A percentile compares a stretch with the other conserved stretches of the same genome.
Conservation (phyloP, 2,888 invertebrate genomes). For the Poecilus cupreus region DNA sequence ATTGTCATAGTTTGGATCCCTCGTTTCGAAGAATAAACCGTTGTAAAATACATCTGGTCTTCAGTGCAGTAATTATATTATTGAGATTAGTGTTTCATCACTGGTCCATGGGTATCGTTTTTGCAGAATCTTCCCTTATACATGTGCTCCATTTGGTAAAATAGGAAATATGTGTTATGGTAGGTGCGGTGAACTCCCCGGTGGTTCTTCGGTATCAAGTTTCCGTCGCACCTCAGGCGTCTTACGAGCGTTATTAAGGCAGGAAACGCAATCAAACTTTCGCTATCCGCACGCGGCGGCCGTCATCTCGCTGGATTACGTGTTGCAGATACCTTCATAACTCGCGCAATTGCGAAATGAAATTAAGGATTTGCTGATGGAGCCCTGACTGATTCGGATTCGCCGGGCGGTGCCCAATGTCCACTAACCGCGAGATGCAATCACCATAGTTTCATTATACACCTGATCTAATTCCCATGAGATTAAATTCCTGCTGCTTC, state of each 20-base stretch:
- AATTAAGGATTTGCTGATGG: slow-evolving; percentile 49
- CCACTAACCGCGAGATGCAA: slow-evolving; percentile 8
- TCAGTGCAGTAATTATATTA: too few relatives aligned
- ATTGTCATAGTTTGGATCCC: too few relatives aligned
- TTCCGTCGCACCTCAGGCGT: neutral
- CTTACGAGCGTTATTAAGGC: slow-evolving; percentile 47
- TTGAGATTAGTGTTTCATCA: too few relatives aligned
- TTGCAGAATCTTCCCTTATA: too few relatives aligned
- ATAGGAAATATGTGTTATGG: too few relatives aligned
- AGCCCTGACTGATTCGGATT: neutral
- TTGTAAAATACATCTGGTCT: too few relatives aligned
- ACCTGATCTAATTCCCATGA: slow-evolving; percentile 47
- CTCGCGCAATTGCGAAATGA: slow-evolving; percentile 52
- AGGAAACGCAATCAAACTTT: slow-evolving; percentile 58
- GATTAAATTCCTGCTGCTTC: slow-evolving; percentile 35
- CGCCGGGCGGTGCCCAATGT: neutral
- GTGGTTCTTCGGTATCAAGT: too few relatives aligned
- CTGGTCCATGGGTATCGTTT: too few relatives aligned
- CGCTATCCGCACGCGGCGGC: slow-evolving; percentile 55
- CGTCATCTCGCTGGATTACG: slow-evolving; percentile 57
- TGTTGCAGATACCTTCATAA: slow-evolving; percentile 53
- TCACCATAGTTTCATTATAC: slow-evolving; percentile 45
- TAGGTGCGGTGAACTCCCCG: neutral
- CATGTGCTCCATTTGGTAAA: too few relatives aligned
- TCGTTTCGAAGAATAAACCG: too few relatives aligned